Evolutionary conservation across 1,140 invertebrate genomes (phyloP).

Genomic region (Bacillus rossius): DNA sequence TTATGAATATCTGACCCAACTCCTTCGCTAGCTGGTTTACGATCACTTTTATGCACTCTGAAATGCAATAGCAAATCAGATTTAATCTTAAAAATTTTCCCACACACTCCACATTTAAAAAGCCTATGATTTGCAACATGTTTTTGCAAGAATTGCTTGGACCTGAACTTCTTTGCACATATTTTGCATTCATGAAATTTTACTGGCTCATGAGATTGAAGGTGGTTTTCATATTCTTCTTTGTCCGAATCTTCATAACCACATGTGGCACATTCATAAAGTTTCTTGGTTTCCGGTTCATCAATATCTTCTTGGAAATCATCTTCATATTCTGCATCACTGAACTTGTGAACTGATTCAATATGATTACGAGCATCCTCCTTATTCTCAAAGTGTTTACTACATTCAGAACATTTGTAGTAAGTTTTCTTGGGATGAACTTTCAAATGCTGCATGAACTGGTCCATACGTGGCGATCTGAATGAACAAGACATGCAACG

Average conservation of each 20-base stretch:
- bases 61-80: slow-evolving; percentile 5
- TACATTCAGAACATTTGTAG: slow-evolving; percentile 6
- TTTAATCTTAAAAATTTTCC: slow-evolving; percentile 4
- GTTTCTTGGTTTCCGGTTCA: background rate
- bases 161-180: slow-evolving; percentile 7
- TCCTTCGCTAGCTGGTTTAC: too few species aligned
- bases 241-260: background rate
- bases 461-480: background rate
- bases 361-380: slow-evolving; percentile 1
- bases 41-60: background rate
- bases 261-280: slow-evolving; percentile 12
- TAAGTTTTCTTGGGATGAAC: slow-evolving; percentile 3
- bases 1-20: too few species aligned
- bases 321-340: background rate
- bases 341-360: background rate
- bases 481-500: background rate
- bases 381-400: background rate
- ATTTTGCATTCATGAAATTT: slow-evolving; percentile 4
- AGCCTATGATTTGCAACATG: slow-evolving; percentile 5
- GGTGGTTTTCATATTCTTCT: slow-evolving; percentile 8
- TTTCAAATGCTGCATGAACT: slow-evolving; percentile 5
- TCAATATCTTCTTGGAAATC: background rate
- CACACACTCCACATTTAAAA: slow-evolving; percentile 15
- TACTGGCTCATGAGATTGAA: background rate
- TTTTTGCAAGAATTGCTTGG: slow-evolving; percentile 2